Evolutionary conservation across 2,797 vertebrate genomes (phyloP).

Genomic region (Acestrorhynchus altus): DNA sequence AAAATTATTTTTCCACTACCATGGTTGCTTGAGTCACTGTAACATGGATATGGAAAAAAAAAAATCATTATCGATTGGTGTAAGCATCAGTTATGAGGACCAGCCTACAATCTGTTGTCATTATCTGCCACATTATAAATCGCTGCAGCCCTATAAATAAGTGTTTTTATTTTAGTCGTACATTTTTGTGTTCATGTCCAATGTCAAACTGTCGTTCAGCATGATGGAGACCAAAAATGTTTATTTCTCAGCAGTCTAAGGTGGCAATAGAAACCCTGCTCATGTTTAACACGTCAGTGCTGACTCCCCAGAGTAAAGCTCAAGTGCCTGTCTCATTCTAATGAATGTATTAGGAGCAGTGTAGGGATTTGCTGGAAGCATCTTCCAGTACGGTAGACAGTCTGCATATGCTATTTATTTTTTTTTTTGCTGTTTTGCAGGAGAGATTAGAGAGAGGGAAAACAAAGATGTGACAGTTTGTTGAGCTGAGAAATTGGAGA

Average conservation of each 20-base stretch:
- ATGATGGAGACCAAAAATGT: not conserved
- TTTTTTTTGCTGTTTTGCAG: no score
- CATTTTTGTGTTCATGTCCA: not conserved
- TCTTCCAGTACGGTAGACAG: constrained; percentile 15
- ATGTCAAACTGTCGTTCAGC: not conserved
- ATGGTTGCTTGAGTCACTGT: no score
- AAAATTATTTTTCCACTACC: no score
- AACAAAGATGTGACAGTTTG: not conserved
- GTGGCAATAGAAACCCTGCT: not conserved
- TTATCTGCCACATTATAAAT: not conserved
- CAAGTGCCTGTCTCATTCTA: not conserved
- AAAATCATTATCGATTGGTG: not conserved
- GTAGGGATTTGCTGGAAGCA: constrained; percentile 15
- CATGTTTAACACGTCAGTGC: constrained; percentile 3
- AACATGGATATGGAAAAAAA: not conserved
- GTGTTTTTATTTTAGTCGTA: not conserved
- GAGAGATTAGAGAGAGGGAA: not conserved
- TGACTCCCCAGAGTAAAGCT: not conserved
- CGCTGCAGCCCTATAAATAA: not conserved
- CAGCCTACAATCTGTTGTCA: not conserved
- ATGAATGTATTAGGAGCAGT: not conserved
- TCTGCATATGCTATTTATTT: constrained; percentile 25
- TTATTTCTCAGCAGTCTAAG: not conserved
- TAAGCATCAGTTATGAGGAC: not conserved
- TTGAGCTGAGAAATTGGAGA: not conserved